Conservation (phyloP, 2,888 invertebrate genomes). For the Tyria jacobaeae region DNA sequence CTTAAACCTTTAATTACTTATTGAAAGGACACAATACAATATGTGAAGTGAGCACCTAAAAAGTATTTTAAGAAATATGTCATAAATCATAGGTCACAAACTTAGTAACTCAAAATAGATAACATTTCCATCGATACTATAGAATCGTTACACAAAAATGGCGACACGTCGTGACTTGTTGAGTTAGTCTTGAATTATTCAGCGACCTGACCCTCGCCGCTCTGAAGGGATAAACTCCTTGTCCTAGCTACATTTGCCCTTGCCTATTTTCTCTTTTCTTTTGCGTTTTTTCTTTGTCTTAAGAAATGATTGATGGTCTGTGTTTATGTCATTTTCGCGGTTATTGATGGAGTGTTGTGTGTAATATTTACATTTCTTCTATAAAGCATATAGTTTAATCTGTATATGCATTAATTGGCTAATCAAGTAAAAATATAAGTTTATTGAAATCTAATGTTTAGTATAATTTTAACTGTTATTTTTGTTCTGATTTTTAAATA, state of each 20-base stretch:
- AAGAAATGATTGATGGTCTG: slow-evolving; percentile 25
- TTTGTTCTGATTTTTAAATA: no score
- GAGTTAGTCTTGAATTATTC: slow-evolving; percentile 53
- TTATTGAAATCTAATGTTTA: no score
- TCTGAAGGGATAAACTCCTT: slow-evolving; percentile 36
- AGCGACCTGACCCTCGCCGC: slow-evolving; percentile 37
- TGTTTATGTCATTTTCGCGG: neutral
- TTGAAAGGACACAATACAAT: no score
- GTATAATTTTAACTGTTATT: no score
- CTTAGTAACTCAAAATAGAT: slow-evolving; percentile 12
- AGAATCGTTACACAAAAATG: slow-evolving; percentile 2
- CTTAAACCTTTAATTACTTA: no score
- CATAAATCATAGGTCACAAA: neutral
- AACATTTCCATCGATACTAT: slow-evolving; percentile 11
- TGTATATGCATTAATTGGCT: neutral
- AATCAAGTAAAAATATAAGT: no score
- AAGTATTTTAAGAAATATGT: neutral
- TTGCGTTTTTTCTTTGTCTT: slow-evolving; percentile 17
- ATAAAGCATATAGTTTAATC: neutral
- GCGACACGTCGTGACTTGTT: slow-evolving; percentile 44
- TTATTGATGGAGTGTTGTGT: slow-evolving; percentile 2
- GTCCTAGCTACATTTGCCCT: slow-evolving; percentile 36
- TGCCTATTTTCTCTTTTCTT: slow-evolving; percentile 13
- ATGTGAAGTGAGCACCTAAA: neutral
- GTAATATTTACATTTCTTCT: neutral